phyloP scores from a whole-genome alignment of 2,113 vertebrate species.

The Empidonax traillii region DNA sequence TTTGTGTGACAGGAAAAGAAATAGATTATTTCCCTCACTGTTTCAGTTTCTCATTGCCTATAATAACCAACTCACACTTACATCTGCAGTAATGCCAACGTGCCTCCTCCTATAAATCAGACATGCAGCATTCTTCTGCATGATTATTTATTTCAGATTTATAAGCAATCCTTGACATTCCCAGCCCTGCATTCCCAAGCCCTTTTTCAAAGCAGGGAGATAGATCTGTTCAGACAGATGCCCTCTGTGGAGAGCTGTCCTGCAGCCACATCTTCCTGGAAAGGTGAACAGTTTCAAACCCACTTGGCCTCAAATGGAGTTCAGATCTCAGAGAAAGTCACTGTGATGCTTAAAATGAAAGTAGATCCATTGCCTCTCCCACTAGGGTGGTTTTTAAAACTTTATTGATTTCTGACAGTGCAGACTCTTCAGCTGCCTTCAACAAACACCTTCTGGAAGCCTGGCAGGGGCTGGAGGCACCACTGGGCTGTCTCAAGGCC shows the following conservation, averaged over 20 bases:
- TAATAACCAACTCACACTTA: neutral
- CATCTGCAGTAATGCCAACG: neutral
- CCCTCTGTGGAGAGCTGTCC: neutral
- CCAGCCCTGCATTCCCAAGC: neutral
- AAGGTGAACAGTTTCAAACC: neutral
- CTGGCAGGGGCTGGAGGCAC: neutral
- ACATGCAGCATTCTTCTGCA: neutral
- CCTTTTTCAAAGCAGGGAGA: neutral
- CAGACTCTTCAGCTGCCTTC: neutral
- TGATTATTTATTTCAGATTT: neutral
- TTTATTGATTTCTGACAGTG: neutral
- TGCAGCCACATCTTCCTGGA: neutral
- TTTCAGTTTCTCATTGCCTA: neutral
- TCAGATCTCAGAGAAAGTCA: neutral
- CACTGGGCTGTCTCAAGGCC: neutral
- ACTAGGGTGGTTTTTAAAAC: fast-evolving
- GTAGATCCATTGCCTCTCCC: neutral
- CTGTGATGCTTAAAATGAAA: neutral
- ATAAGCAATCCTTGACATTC: neutral
- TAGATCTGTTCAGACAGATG: neutral
- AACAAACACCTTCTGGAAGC: neutral
- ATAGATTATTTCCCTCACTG: neutral
- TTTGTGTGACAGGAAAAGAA: neutral
- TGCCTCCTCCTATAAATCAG: neutral
- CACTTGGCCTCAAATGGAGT: neutral